A percentile compares a stretch with the other conserved stretches of the same genome.
phyloP scores from a whole-genome alignment of 2,888 invertebrate species.

The Tetragonisca angustula region DNA sequence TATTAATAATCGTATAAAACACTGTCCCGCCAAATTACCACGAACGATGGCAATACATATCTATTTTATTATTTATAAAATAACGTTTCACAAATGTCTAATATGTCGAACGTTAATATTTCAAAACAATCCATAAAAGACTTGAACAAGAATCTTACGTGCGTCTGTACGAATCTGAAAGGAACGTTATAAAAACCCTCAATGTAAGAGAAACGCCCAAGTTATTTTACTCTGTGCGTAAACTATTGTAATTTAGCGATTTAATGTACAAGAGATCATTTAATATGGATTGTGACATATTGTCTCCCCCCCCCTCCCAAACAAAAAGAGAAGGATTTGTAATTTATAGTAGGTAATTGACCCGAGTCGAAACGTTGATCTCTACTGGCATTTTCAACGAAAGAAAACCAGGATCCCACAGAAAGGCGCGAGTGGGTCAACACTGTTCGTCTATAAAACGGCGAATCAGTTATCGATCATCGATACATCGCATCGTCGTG shows the following conservation, averaged over 20 bases:
- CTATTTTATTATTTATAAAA: conserved; percentile 5
- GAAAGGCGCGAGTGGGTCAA: not conserved
- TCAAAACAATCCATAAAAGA: not conserved
- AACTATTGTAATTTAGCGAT: not conserved
- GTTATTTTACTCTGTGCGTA: conserved; percentile 12
- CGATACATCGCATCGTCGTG: not conserved
- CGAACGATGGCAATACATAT: not conserved
- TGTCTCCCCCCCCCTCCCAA: too few species aligned
- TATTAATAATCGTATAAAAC: conserved; percentile 22
- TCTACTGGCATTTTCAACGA: not conserved
- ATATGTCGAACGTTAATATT: not conserved
- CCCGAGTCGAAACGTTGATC: not conserved
- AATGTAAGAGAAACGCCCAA: not conserved
- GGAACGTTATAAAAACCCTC: conserved; percentile 5
- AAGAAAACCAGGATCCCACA: not conserved
- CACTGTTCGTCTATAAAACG: not conserved
- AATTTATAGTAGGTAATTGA: conserved; percentile 4
- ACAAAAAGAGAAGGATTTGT: not conserved
- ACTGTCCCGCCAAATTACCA: conserved; percentile 5
- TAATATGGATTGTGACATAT: not conserved
- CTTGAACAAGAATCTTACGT: not conserved
- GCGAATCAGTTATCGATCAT: not conserved
- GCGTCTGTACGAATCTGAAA: not conserved
- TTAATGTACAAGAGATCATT: too few species aligned
- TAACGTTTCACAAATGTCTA: not conserved